These are phyloP conservation scores for Pachydiplax longipennis DNA, from an alignment of 2,888 invertebrate genomes.

Conservation along the genomic window DNA sequence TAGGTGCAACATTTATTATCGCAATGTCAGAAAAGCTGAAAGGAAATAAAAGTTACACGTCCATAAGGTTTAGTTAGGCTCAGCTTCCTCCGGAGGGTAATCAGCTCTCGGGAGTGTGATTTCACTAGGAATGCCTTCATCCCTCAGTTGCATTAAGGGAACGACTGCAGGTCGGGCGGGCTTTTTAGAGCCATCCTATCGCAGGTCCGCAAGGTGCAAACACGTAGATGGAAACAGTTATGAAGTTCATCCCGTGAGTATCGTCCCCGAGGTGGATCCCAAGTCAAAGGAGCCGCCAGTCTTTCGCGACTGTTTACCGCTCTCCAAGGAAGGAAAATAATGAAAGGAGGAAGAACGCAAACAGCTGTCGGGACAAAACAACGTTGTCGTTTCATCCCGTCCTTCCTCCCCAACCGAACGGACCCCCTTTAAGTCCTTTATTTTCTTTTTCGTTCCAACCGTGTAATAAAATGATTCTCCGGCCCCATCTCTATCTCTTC, in stretches of 20 bases:
- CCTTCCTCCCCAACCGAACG: neutral
- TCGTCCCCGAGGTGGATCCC: neutral
- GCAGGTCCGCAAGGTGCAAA: neutral
- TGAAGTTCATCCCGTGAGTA: neutral
- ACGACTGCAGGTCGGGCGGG: neutral
- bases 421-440: neutral
- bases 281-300: neutral
- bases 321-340: neutral
- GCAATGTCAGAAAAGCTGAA: too few relatives aligned
- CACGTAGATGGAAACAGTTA: neutral
- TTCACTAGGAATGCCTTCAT: too few relatives aligned
- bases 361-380: neutral
- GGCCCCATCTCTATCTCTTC: neutral
- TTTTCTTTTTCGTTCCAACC: neutral
- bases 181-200: neutral
- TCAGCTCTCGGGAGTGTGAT: too few relatives aligned
- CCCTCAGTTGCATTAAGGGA: too few relatives aligned
- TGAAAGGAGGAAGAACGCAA: neutral
- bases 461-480: neutral
- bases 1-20: too few relatives aligned
- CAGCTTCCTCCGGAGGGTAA: too few relatives aligned
- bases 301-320: neutral
- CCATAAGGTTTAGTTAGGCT: too few relatives aligned
- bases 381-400: neutral
- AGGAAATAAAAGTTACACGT: too few relatives aligned